Percentiles rank a stretch among this genome's conserved stretches.
Evolutionary conservation across 2,888 invertebrate genomes (phyloP).

Genomic region (Thymelicus acteon): DNA sequence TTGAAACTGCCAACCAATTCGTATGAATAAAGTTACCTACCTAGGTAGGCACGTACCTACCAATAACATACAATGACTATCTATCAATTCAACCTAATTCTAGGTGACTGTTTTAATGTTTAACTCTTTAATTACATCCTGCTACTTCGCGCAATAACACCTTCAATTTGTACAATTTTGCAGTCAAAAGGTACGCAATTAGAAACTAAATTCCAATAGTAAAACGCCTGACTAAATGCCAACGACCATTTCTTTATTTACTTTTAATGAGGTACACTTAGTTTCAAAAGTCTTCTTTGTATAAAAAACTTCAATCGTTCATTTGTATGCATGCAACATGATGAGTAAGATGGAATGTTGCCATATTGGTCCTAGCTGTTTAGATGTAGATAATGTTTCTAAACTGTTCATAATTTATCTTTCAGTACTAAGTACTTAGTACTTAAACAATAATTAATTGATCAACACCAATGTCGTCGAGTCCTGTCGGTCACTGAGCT

Average conservation of each 20-base stretch:
- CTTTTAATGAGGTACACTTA: slow-evolving; percentile 20
- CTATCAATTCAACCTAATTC: background rate
- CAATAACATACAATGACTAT: no score
- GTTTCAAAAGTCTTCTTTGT: slow-evolving; percentile 18
- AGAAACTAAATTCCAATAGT: background rate
- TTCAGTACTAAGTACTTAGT: no score
- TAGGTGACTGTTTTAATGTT: background rate
- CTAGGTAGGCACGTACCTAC: no score
- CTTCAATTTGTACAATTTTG: background rate
- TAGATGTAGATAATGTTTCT: background rate
- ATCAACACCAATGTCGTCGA: no score
- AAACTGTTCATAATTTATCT: background rate
- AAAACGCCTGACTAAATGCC: background rate
- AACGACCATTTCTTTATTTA: slow-evolving; percentile 9
- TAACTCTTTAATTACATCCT: slow-evolving; percentile 5
- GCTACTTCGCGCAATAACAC: slow-evolving; percentile 1
- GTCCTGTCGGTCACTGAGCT: no score
- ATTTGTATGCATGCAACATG: slow-evolving; percentile 34
- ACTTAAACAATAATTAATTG: no score
- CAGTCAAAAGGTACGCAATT: slow-evolving; percentile 6
- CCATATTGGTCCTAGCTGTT: background rate
- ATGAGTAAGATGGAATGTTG: slow-evolving; percentile 17
- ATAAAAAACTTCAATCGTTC: slow-evolving; percentile 28
- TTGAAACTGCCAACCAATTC: no score
- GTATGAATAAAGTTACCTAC: no score